Base-by-base conservation (phyloP, 2,113 vertebrate genomes). In the Labrus mixtus region DNA sequence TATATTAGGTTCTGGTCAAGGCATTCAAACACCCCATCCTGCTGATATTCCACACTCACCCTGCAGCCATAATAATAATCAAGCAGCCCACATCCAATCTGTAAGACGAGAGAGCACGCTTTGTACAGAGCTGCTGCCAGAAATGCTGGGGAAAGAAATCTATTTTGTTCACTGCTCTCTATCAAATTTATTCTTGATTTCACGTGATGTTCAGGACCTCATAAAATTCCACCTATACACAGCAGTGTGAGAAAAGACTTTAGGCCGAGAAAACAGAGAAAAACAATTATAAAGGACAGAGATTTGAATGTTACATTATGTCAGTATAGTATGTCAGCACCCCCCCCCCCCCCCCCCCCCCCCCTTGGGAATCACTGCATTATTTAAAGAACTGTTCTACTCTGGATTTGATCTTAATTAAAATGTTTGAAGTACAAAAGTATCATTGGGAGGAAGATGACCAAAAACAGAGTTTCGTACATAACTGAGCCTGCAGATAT, bases 21-120 rank as follows among this genome's bases (percentile, higher is more conserved):
- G 62, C 37, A 37, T 57, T 12, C 19, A 57, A 73, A 55, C 61
- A 59, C 55, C 9, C 12, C 56, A 5, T 29, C 10, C 41, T 72
- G 66, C 37, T 61, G 57, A 63, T 78, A 61, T 56, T 55, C 70
- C 68, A 43, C 51, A 68, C 41, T 25, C 29, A 10, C 12, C 46
- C 36, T 69, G 45, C 43, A 61, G 48, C 33, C 56, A n/a, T 15
- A 60, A 83, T 63, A 66, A 74, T 69, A 69, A 79, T 63, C 73
- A 69, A 11, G n/a, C 10, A 54, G 22, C 10, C 33, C 22, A 54
- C 20, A 48, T 78, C 58, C 57, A 66, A 12, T 62, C 58, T 71
- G 19, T 16, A 66, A 43, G 20, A 70, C 51, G n/a, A 68, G 62
- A 76, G 37, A 76, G 20, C 1, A 16, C 50, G 55, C 64, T 70